Base-by-base conservation (phyloP, 2,888 invertebrate genomes). In the Drosophila antonietae region DNA sequence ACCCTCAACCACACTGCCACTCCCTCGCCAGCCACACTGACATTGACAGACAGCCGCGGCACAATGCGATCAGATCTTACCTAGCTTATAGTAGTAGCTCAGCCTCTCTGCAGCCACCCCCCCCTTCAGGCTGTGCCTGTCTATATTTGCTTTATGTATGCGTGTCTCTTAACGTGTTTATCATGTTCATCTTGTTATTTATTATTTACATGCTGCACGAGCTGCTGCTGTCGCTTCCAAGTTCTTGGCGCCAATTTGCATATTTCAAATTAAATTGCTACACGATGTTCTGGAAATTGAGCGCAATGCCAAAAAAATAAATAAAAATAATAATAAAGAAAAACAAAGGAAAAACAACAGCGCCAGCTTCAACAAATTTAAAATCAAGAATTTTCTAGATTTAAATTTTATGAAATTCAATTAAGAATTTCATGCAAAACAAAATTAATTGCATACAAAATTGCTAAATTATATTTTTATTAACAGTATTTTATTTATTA, bases 261-360 rank as follows among this genome's bases (percentile, higher is more conserved):
- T 77, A 77, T 78, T 77, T 73, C 67, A 78, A 78, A 77, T 77
- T 67, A 77, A 77, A 78, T 67, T 78, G 70, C 78, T 52, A 52
- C 73, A 77, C 59, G 61, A 56, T 69, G 73, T 52, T 62, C 49
- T 51, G 31, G 49, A 51, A 51, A 51, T 51, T 31, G 49, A 51
- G 49, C 49, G 49, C 31, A 51, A 51, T 51, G 49, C 52, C 35
- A 51, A 49, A 35, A 37, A 6, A 43, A 28, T 51, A 0, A 15
- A 23, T 35, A 8, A n/a, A 31, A 33, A 18, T 28, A 35, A 33
- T 20, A 28, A 14, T 23, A 47, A 14, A 63, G 3, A 31, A 15
- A 46, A 44, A 23, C 7, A 15, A 14, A 37, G 8, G 18, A 0
- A 18, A 56, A 56, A 18, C 31, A 15, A 10, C 33, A 49, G n/a